Base-by-base conservation (phyloP, 2,888 invertebrate genomes). In the Eulithis testata region DNA sequence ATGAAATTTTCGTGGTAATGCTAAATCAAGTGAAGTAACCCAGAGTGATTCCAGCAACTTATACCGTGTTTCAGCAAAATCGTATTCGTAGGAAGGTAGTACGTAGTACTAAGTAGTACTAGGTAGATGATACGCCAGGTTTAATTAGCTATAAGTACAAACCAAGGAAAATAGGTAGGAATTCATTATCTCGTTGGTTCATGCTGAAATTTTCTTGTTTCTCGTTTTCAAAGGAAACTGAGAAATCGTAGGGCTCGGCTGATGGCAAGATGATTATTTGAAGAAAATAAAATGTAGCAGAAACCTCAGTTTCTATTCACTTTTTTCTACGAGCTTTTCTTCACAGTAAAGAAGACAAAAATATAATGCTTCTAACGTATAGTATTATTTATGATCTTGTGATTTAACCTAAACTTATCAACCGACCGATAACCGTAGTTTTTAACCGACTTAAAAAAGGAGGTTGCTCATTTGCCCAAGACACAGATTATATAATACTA, bases 191-290 rank as follows among this genome's bases (percentile, higher is more conserved):
- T 49, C 21, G 49, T 49, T 49, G 21, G 49, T 49, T 49, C 49
- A 49, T 49, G 49, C 49, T 49, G 49, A 49, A 40, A 21, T 11
- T 49, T 9, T 49, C 21, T 49, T 55, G 44, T n/a, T 55, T 55
- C 21, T 43, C 44, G 27, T 55, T 44, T n/a, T 44, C 14, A 55
- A 55, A 55, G 44, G 27, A 55, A 45, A 45, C 27, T 12, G 44
- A n/a, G 4, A 55, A 11, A 43, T 43, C 44, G 21, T 44, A 27
- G 27, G 21, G 40, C n/a, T 11, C 54, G 27, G 21, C n/a, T 44
- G n/a, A 45, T 45, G 55, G 12, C 31, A 9, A 27, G 27, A 50
- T 27, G 43, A 54, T 43, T 27, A 2, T 21, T 21, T 21, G 21
- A 43, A 5, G 44, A n/a, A 55, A 45, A 45, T 45, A 44, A 55